phyloP scores from a whole-genome alignment of 2,888 invertebrate species.

The Rhagonycha lutea region DNA sequence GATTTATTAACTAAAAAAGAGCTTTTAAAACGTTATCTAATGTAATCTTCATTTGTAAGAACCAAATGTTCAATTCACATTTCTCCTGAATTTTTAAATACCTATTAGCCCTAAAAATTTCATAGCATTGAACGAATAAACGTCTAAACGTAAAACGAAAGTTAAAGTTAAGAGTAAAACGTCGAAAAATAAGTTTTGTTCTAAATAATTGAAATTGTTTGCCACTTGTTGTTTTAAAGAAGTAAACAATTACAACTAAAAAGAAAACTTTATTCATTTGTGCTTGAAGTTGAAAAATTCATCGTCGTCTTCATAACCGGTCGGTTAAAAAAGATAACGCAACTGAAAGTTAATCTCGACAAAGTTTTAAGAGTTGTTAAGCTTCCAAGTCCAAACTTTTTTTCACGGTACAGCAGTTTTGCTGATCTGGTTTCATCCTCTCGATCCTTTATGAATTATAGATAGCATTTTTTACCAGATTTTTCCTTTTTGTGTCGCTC shows the following conservation, averaged over 20 bases:
- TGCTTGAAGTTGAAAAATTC: background rate
- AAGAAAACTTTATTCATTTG: background rate
- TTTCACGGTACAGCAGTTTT: slow-evolving; percentile 40
- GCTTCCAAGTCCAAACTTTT: slow-evolving; percentile 32
- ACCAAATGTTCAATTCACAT: too few relatives aligned
- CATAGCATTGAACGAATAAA: background rate
- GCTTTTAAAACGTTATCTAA: too few relatives aligned
- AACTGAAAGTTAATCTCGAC: slow-evolving; percentile 30
- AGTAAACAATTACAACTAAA: background rate
- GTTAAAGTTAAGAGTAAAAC: background rate
- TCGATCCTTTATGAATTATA: slow-evolving; percentile 55
- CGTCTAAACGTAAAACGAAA: background rate
- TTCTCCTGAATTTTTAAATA: too few relatives aligned
- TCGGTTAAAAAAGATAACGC: slow-evolving; percentile 25
- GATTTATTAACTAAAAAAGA: too few relatives aligned
- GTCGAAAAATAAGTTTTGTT: background rate
- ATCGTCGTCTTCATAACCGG: background rate
- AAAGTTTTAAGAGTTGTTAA: slow-evolving; percentile 36
- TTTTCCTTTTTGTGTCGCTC: slow-evolving; percentile 47
- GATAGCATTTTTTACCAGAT: slow-evolving; percentile 53
- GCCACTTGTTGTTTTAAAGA: background rate
- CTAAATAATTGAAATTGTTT: background rate
- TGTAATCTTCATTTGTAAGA: too few relatives aligned
- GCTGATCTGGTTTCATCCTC: slow-evolving; percentile 45
- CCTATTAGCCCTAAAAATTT: background rate